Conservation (phyloP, 2,888 invertebrate genomes). For the Papilio gigon region DNA sequence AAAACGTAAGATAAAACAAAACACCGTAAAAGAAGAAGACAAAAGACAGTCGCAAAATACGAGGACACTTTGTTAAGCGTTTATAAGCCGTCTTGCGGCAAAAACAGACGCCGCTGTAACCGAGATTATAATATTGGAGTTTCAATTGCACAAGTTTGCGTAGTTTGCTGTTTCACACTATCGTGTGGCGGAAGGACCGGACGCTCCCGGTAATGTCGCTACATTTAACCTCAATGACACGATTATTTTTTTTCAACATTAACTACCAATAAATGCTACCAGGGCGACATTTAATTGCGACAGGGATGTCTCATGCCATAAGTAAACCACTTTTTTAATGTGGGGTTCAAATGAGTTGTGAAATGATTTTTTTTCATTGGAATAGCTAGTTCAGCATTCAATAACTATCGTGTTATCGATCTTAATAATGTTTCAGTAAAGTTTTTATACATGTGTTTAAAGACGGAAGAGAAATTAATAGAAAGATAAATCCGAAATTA, state of each 20-base stretch:
- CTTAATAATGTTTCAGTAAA: no score
- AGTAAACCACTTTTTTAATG: no score
- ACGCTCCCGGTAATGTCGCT: conserved; percentile 13
- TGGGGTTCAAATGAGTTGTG: no score
- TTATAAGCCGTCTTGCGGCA: conserved; percentile 65
- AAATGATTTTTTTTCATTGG: no score
- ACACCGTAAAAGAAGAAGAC: background rate
- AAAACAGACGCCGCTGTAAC: conserved; percentile 72
- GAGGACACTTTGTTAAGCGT: conserved; percentile 42
- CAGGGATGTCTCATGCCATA: no score
- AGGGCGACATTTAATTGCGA: no score
- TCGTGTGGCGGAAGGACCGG: conserved; percentile 51
- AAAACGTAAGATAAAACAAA: no score
- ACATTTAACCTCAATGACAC: background rate
- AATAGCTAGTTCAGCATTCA: no score
- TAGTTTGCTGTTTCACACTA: conserved; percentile 76
- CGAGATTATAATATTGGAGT: conserved; percentile 78
- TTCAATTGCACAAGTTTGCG: conserved; percentile 79
- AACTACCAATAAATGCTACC: background rate
- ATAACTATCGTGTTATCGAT: no score
- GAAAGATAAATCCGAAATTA: no score
- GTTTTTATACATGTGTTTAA: no score
- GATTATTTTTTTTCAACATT: background rate
- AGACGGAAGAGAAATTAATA: no score
- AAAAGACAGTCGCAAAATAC: conserved; percentile 5